Percentiles rank a stretch among this genome's conserved stretches.
phyloP scores from a whole-genome alignment of 64 coral and sea anemone species.

The Actinia tenebrosa region DNA sequence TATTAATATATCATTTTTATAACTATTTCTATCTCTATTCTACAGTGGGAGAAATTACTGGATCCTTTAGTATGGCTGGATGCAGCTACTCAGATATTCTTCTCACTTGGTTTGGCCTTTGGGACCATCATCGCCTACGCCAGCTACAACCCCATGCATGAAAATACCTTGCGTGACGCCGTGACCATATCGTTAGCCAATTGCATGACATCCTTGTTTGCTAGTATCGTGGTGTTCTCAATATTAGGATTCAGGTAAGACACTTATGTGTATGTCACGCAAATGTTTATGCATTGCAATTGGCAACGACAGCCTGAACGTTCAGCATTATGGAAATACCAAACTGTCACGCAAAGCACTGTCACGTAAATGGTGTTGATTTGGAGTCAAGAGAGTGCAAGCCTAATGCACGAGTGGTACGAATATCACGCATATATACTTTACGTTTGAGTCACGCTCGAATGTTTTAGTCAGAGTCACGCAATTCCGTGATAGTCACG shows the following conservation, averaged over 20 bases:
- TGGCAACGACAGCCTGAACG: too few species aligned
- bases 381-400: too few species aligned
- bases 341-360: too few species aligned
- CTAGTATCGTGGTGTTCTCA: conserved; percentile 95
- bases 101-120: conserved; percentile 85
- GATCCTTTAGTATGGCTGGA: conserved; percentile 97
- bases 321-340: too few species aligned
- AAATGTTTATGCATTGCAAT: background rate
- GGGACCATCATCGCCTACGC: conserved; percentile 90
- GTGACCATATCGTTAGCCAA: conserved; percentile 82
- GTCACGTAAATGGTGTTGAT: too few species aligned
- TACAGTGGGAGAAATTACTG: conserved; percentile 85
- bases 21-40: background rate
- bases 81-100: conserved; percentile 97
- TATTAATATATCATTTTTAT: background rate
- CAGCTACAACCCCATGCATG: conserved; percentile 85
- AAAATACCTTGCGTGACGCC: conserved; percentile 87
- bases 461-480: too few species aligned
- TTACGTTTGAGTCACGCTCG: too few species aligned
- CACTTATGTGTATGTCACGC: background rate
- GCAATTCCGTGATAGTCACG: background rate
- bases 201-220: conserved; percentile 85
- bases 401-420: too few species aligned
- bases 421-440: too few species aligned
- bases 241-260: conserved; percentile 98